Percentiles rank a stretch among this genome's conserved stretches.
Evolutionary conservation across 1,140 invertebrate genomes (phyloP).

Genomic region (Ooceraea biroi): DNA sequence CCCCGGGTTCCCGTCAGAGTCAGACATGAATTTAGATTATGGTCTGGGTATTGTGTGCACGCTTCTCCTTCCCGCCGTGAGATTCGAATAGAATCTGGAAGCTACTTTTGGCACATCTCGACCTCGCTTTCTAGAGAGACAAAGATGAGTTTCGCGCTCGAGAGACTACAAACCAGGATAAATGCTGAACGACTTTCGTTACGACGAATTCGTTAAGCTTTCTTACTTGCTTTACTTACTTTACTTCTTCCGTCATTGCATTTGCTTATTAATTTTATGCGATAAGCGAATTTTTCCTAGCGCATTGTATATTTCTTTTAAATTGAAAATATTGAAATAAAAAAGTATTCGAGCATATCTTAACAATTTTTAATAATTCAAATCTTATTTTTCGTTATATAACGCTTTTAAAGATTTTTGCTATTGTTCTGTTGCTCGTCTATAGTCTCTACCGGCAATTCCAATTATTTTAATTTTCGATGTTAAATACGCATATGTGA

Average conservation of each 20-base stretch:
- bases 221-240: not conserved
- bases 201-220: not conserved
- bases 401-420: not conserved
- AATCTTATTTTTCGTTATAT: not conserved
- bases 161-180: not conserved
- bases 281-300: not conserved
- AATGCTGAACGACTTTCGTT: not conserved
- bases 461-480: not conserved
- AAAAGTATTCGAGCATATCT: too few relatives aligned
- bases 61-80: slow-evolving; percentile 6
- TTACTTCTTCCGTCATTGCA: not conserved
- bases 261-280: not conserved
- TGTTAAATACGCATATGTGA: too few relatives aligned
- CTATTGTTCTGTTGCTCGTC: not conserved
- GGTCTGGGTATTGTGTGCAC: slow-evolving; percentile 68
- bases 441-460: too few relatives aligned
- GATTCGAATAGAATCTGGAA: slow-evolving; percentile 34
- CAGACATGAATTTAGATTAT: slow-evolving; percentile 81
- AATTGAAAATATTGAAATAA: not conserved
- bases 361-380: not conserved
- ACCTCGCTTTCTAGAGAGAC: not conserved
- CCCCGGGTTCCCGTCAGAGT: slow-evolving; percentile 68
- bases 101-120: not conserved
- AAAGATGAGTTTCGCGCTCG: not conserved
- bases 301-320: not conserved